Evolutionary conservation across 2,113 vertebrate species (phyloP).

Genomic region (Oxyura jamaicensis): DNA sequence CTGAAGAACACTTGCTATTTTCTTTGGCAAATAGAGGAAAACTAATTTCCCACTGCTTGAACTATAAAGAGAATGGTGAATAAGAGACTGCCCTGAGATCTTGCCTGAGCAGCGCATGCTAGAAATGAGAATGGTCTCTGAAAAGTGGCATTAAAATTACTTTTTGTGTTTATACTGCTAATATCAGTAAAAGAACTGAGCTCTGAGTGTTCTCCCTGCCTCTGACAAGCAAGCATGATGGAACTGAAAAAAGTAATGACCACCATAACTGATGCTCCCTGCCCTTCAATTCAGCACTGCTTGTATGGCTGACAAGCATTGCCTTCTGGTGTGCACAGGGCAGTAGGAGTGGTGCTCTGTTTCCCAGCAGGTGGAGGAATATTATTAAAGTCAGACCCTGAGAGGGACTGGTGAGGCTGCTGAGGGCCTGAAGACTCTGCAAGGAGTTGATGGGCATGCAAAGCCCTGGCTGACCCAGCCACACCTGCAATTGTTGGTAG

Average conservation of each 20-base stretch:
- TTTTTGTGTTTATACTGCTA: background rate
- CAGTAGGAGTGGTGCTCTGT: background rate
- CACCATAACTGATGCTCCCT: background rate
- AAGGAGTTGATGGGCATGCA: background rate
- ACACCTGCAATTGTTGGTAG: background rate
- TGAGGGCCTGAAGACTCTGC: background rate
- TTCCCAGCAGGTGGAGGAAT: background rate
- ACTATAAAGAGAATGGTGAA: background rate
- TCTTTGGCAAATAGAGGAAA: conserved; percentile 23
- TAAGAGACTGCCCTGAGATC: background rate
- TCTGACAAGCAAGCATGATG: background rate
- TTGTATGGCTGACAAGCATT: background rate
- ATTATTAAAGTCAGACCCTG: background rate
- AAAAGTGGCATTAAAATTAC: background rate
- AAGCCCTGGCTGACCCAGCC: background rate
- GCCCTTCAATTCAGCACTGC: background rate
- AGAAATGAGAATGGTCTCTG: background rate
- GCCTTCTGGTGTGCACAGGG: background rate
- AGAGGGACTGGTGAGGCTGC: background rate
- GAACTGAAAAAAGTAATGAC: background rate
- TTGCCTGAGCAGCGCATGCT: background rate
- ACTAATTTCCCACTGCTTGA: conserved; percentile 18
- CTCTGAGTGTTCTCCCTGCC: background rate
- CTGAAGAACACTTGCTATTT: background rate
- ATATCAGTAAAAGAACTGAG: background rate